These are phyloP conservation scores for Eupithecia exiguata DNA, from an alignment of 2,888 invertebrate genomes.

Conservation along the genomic window DNA sequence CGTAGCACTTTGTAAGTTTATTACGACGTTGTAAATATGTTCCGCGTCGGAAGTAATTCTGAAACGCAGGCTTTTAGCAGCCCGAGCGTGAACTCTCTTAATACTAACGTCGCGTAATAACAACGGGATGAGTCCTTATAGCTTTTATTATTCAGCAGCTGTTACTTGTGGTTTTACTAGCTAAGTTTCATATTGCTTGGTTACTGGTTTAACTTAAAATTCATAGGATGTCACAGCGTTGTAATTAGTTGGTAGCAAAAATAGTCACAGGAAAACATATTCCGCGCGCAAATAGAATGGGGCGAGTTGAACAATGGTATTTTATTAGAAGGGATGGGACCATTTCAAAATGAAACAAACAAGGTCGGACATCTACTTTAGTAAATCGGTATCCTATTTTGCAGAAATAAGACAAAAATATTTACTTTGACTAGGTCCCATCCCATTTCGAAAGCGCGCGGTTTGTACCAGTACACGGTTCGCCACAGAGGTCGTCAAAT, in stretches of 20 bases:
- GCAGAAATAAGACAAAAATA: too few species aligned
- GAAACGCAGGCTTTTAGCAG: constrained; percentile 3
- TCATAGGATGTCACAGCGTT: not conserved
- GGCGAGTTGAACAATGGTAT: not conserved
- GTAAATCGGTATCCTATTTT: too few species aligned
- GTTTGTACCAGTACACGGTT: not conserved
- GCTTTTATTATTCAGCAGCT: constrained; percentile 4
- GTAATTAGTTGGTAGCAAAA: not conserved
- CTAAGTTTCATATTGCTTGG: constrained; percentile 1
- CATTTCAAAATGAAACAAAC: too few species aligned
- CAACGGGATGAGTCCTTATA: not conserved
- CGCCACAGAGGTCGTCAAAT: not conserved
- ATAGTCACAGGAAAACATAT: not conserved
- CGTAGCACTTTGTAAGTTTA: constrained; percentile 8
- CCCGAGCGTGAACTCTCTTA: not conserved
- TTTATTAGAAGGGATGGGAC: not conserved
- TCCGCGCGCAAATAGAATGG: not conserved
- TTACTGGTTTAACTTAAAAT: not conserved
- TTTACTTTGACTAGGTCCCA: not conserved
- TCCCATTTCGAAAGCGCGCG: not conserved
- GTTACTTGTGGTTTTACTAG: constrained; percentile 7
- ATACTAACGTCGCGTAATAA: not conserved
- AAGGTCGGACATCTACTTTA: too few species aligned
- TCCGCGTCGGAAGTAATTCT: constrained; percentile 1
- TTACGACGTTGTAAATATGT: constrained; percentile 8